Base-by-base conservation (phyloP, 2,113 vertebrate species). In the Arizona elegans region DNA sequence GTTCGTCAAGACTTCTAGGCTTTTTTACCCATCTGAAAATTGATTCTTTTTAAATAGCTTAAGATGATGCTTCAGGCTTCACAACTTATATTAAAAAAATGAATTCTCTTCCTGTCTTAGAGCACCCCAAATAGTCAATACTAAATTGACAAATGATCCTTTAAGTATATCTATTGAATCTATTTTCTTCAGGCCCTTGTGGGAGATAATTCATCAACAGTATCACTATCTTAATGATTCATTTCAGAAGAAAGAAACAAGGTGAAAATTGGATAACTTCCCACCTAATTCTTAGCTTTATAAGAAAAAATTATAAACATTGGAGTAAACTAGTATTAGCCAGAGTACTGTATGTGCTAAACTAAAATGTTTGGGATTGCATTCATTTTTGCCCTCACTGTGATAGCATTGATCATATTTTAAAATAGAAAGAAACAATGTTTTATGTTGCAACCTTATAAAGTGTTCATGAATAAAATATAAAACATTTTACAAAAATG, bases 71-170 rank as follows among this genome's bases (percentile, higher is more conserved):
- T 95, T 91, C 1, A 0, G 95, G 96, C 95, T 96, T 96, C 93
- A 92, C 70, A 95, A 96, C 94, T 96, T 96, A 95, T 96, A 95
- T 97, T 86, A 3, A 97, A 92, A 97, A 97, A 97, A 96, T 95
- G 96, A 96, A 97, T 97, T 94, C 87, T 86, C 93, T 96, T 96
- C 96, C 95, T 95, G 93, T 96, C 96, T 96, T 62, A 53, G 89
- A 97, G 96, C 93, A 88, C 91, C 10, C 29, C 56, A 90, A 95
- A 94, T 95, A 96, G 95, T 97, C 97, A 96, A 97, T 97, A 97
- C 94, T 92, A 96, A 95, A 93, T 95, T 96, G 94, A 96, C 95
- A 94, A 97, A 97, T 95, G 92, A 95, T 97, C 95, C 95, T 96
- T 95, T 97, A 95, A 96, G 94, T 94, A 86, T 96, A 86, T 96